phyloP scores from a whole-genome alignment of 2,888 invertebrate species.

The Nemoura dubitans region DNA sequence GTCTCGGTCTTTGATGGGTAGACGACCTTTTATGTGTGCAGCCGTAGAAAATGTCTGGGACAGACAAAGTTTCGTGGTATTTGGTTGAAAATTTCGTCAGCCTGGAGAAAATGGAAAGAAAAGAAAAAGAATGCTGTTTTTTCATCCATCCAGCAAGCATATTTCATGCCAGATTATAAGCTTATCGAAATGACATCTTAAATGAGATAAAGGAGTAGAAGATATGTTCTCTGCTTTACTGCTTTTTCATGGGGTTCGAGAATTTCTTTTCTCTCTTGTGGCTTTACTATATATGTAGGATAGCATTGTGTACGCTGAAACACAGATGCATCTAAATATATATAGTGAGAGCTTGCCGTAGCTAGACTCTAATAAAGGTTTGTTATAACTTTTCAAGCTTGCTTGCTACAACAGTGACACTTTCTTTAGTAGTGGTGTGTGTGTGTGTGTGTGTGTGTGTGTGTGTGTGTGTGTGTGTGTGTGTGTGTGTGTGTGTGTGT shows the following conservation, averaged over 20 bases:
- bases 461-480: no score
- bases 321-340: no score
- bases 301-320: neutral
- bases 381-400: neutral
- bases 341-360: neutral
- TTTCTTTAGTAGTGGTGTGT: neutral
- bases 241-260: slow-evolving; percentile 1
- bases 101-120: neutral
- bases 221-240: neutral
- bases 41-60: neutral
- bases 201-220: neutral
- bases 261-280: neutral
- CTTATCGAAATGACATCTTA: neutral
- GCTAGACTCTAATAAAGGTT: neutral
- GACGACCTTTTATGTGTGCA: neutral
- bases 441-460: no score
- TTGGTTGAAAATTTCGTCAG: neutral
- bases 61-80: neutral
- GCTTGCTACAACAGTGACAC: neutral
- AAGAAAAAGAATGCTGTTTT: slow-evolving; percentile 15
- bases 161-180: slow-evolving; percentile 4
- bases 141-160: slow-evolving; percentile 17
- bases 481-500: no score
- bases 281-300: no score
- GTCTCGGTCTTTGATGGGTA: neutral